Evolutionary conservation across 1,140 invertebrate species (phyloP), one percentile per base, ranked within the genome.

Genomic region (Drosophila aff.): DNA sequence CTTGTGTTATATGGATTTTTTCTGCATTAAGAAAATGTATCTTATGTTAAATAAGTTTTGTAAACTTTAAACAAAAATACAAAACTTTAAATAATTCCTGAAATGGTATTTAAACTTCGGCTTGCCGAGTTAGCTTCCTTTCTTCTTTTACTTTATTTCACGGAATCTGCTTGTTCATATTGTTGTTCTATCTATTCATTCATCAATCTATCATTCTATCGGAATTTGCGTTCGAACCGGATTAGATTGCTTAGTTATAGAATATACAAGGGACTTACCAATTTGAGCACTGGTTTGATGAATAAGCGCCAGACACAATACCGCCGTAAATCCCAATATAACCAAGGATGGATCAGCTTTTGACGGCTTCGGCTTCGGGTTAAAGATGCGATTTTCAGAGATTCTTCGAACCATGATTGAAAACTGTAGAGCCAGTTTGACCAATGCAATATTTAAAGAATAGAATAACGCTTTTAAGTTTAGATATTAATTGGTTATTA

Each of bases 221-320:
- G 13, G 8, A 38, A 38, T 38, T 13, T 15, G 33, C 3, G 9
- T 33, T 33, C 10, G 33, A 11, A 4, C 9, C 33, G 9, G 33
- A 33, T 33, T 11, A 11, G 10, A 38, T 38, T 38, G 13, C 13
- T 38, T 38, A 38, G 13, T 38, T 38, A 43, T 43, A 18, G n/a
- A 44, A 18, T 11, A 10, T 10, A 10, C n/a, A 8, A 43, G 3
- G 9, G 7, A 50, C 52, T 55, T 38, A 55, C 52, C 33, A 9
- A 55, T 16, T 38, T 55, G 52, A 38, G 52, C 52, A 55, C 33
- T 38, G 21, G 15, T 55, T 23, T 38, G 52, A 55, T 55, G 21
- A 55, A 55, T 55, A 55, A 55, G 9, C 33, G 33, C 18, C 52
- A 55, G 38, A 16, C 10, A 55, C 16, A 55, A 10, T 5, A 55